phyloP scores from a whole-genome alignment of 2,113 vertebrate genomes.

The Anser cygnoides region DNA sequence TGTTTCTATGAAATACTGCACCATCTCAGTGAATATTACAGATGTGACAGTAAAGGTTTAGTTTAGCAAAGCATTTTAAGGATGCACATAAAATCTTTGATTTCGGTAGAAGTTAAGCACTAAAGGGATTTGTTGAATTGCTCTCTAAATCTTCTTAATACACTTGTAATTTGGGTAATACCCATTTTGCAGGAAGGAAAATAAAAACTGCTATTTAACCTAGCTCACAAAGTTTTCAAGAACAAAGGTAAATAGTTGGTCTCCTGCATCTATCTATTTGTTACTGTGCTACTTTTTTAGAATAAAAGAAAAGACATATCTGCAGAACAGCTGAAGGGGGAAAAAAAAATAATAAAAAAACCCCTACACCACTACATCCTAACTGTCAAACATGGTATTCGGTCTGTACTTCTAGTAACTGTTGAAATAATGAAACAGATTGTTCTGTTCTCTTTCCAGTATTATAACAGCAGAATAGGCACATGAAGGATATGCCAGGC shows the following conservation, averaged over 20 bases:
- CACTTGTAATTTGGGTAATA: neutral
- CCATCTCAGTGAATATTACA: neutral
- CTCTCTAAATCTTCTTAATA: neutral
- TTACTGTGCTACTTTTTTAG: neutral
- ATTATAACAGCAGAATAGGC: neutral
- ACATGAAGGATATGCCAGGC: neutral
- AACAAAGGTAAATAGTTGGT: neutral
- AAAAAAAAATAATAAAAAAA: neutral
- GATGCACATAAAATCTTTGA: neutral
- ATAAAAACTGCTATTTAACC: neutral
- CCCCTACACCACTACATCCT: neutral
- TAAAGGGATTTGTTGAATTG: neutral
- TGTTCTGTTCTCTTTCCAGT: fast-evolving
- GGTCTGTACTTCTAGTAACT: neutral
- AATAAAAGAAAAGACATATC: neutral
- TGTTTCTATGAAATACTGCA: neutral
- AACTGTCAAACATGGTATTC: neutral
- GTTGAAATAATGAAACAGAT: neutral
- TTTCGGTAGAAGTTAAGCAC: neutral
- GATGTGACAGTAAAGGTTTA: neutral
- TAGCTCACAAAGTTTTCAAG: neutral
- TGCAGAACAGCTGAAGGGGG: neutral
- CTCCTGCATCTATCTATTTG: neutral
- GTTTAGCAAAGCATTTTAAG: neutral
- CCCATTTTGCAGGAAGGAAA: neutral